Evolutionary conservation across 2,888 invertebrate species (phyloP), one percentile per base, ranked within the genome.

Genomic region (Zaprionus lineosus): DNA sequence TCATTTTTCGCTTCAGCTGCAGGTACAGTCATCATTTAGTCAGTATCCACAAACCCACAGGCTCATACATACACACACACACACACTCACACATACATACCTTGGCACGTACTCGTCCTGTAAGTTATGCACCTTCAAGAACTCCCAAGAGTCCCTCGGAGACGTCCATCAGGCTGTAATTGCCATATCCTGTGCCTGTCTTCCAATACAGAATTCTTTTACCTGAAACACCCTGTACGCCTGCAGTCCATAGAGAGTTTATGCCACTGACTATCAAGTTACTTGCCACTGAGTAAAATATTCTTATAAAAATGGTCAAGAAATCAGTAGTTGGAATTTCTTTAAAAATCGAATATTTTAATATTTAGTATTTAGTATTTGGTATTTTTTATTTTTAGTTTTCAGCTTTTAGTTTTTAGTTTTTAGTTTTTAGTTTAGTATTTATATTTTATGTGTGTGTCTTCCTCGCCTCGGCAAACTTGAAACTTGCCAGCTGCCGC

Each of bases 81-180:
- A 21, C 2, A 41, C 28, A 52, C 37, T n/a, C 43, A 36, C 50
- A 24, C 51, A 39, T 21, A 33, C 33, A 18, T 24, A 34, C 6
- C 15, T n/a, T n/a, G n/a, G n/a, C n/a, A n/a, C n/a, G n/a, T n/a
- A n/a, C n/a, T n/a, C n/a, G n/a, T n/a, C n/a, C n/a, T 15, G 9
- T 18, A 7, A 11, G 36, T 43, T 24, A 33, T 28, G 29, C 29
- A 8, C 4, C 2, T 12, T 33, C 7, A 36, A 56, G n/a, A 46
- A 58, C 52, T 36, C 18, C n/a, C 51, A 28, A 46, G 59, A 12
- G 36, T 34, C 50, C 33, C 33, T 40, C 58, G 34, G 56, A 58
- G 59, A 14, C 60, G 66, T 64, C 74, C 70, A 61, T 73, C 74
- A 66, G 46, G n/a, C 21, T 24, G 51, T 36, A 43, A 44, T 52